Base-by-base conservation (phyloP, 2,113 vertebrate species). In the Sula dactylatra region DNA sequence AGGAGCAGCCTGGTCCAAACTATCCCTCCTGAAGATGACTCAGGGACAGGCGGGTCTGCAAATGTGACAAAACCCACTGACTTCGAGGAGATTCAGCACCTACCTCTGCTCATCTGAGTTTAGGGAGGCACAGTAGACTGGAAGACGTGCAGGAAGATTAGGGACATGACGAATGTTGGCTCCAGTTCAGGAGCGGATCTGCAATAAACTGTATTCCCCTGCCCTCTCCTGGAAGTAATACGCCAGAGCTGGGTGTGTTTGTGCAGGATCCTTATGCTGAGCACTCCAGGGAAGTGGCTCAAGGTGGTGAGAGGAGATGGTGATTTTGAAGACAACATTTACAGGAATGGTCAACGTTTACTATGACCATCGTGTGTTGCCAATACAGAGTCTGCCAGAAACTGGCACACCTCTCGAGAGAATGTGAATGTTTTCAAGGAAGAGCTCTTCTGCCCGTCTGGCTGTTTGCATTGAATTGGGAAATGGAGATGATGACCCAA, bases 201-300 rank as follows among this genome's bases (percentile, higher is more conserved):
- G 81, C 50, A 78, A 96, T 96, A 91, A 82, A 87, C 93, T 97
- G 97, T 96, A 76, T 91, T 97, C 89, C 97, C 95, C 96, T 96
- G 97, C 97, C 97, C 96, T 96, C 97, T 97, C 94, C 96, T 97
- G 97, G 96, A 96, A 96, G 93, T 95, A 97, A 97, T 77, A 96
- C 1, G 91, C 66, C 93, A 95, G 95, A 74, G 78, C 93, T 76
- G 83, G 54, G 66, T 17, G 78, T 24, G 32, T 47, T 89, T 32
- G 50, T 70, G 79, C 58, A 59, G 67, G 50, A 90, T 88, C 67
- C 82, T 90, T 62, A 55, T 11, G 73, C 70, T 27, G 54, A 76
- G 36, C n/a, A 0, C 64, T 32, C 65, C 14, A 11, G 36, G 58
- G 38, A 82, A 66, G 42, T 0, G 10, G 50, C 58, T 69, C 20